phyloP scores from a whole-genome alignment of 2,888 invertebrate genomes.

The Drosophila neotestacea region DNA sequence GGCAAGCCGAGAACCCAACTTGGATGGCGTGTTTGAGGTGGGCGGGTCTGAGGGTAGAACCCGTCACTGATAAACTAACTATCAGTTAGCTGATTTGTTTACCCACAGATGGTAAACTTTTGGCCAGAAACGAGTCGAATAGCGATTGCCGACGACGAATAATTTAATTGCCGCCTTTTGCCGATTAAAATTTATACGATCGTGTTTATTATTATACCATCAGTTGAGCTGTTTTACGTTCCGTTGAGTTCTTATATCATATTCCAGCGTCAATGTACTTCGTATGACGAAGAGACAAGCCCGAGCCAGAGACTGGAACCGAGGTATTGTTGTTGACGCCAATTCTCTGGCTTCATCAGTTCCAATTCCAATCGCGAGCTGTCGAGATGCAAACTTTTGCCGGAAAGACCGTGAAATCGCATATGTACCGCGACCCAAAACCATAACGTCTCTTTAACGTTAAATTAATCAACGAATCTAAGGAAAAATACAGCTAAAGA shows the following conservation, averaged over 20 bases:
- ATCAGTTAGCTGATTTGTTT: constrained; percentile 29
- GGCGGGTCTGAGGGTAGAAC: constrained; percentile 8
- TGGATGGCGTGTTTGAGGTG: background rate
- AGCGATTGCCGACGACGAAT: background rate
- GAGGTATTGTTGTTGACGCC: constrained; percentile 41
- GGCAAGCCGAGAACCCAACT: background rate
- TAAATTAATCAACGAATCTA: constrained; percentile 7
- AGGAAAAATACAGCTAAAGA: background rate
- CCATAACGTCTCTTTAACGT: constrained; percentile 14
- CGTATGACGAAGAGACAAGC: constrained; percentile 3
- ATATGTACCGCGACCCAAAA: background rate
- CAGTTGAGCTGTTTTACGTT: constrained; percentile 7
- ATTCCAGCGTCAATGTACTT: constrained; percentile 3
- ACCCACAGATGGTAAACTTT: constrained; percentile 8
- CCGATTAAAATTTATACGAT: constrained; percentile 54
- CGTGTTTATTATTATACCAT: constrained; percentile 34
- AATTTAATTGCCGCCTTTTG: constrained; percentile 40
- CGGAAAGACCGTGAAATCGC: constrained; percentile 22
- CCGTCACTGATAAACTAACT: constrained; percentile 11
- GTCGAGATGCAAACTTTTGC: constrained; percentile 49
- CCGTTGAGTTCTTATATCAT: constrained; percentile 34
- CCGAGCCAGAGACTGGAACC: constrained; percentile 15
- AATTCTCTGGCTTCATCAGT: constrained; percentile 29
- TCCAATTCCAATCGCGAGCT: constrained; percentile 42
- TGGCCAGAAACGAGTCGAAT: constrained; percentile 7